phyloP scores from a whole-genome alignment of 2,113 vertebrate genomes.

The Tetrax tetrax region DNA sequence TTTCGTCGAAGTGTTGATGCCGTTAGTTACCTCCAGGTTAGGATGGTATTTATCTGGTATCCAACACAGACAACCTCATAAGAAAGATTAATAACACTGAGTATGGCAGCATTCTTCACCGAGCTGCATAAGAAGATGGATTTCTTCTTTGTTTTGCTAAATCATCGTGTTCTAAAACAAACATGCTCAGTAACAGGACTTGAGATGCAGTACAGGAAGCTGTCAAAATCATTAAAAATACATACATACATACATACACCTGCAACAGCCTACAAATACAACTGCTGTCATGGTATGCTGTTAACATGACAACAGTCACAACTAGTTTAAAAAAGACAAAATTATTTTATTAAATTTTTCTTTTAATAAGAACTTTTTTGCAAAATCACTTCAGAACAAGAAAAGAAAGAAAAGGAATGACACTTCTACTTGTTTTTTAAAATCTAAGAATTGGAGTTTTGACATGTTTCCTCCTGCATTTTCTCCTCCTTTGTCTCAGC shows the following conservation, averaged over 20 bases:
- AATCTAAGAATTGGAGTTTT: background rate
- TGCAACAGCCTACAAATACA: background rate
- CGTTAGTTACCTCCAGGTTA: background rate
- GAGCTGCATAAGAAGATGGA: background rate
- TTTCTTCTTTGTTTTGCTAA: background rate
- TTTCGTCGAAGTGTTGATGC: background rate
- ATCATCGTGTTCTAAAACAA: background rate
- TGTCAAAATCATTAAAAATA: background rate
- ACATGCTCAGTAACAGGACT: background rate
- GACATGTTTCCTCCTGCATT: background rate
- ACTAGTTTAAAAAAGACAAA: background rate
- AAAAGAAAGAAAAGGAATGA: background rate
- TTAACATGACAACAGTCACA: background rate
- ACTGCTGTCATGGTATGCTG: background rate
- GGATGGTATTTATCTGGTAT: background rate
- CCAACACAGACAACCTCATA: background rate
- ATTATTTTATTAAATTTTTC: background rate
- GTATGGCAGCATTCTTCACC: background rate
- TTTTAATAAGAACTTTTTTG: background rate
- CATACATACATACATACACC: background rate
- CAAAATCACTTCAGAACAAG: background rate
- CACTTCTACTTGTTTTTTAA: background rate
- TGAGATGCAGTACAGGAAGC: background rate
- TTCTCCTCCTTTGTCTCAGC: background rate
- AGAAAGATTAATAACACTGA: background rate